A percentile compares a stretch with the other conserved stretches of the same genome.
Evolutionary conservation across 2,888 invertebrate species (phyloP).

Genomic region (Endomychus coccineus): DNA sequence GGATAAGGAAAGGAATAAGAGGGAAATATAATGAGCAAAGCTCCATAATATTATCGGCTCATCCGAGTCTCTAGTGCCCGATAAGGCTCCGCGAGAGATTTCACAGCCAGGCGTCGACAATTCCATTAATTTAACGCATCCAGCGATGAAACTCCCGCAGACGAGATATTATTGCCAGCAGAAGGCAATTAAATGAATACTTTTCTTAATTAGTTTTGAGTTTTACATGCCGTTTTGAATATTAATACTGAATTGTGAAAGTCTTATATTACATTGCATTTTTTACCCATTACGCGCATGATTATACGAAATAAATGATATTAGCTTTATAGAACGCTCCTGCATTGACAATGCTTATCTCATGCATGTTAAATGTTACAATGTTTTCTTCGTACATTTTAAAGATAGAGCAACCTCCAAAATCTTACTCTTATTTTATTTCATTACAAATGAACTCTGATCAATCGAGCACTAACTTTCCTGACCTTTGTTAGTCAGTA

Average conservation of each 20-base stretch:
- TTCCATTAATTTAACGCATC: conserved; percentile 43
- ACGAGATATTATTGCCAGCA: conserved; percentile 37
- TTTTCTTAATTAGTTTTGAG: conserved; percentile 43
- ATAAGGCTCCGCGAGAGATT: conserved; percentile 39
- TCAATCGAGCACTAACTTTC: no score
- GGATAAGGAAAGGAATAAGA: conserved; percentile 27
- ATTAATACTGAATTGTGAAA: conserved; percentile 33
- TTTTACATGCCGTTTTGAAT: conserved; percentile 38
- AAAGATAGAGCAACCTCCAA: no score
- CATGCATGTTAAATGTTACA: no score
- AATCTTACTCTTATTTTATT: no score
- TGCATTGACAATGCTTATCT: no score
- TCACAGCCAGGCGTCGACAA: conserved; percentile 40
- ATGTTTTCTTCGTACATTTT: no score
- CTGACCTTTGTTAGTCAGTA: no score
- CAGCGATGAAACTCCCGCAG: conserved; percentile 37
- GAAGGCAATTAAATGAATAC: conserved; percentile 42
- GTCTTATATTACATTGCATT: no score
- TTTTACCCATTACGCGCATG: no score
- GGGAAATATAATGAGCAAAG: conserved; percentile 31
- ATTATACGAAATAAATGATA: no score
- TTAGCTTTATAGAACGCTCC: no score
- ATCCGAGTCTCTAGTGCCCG: conserved; percentile 34
- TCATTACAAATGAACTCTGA: no score
- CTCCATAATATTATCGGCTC: conserved; percentile 34